Conservation (phyloP, 2,888 invertebrate species). For the Chrysotoxum bicinctum region DNA sequence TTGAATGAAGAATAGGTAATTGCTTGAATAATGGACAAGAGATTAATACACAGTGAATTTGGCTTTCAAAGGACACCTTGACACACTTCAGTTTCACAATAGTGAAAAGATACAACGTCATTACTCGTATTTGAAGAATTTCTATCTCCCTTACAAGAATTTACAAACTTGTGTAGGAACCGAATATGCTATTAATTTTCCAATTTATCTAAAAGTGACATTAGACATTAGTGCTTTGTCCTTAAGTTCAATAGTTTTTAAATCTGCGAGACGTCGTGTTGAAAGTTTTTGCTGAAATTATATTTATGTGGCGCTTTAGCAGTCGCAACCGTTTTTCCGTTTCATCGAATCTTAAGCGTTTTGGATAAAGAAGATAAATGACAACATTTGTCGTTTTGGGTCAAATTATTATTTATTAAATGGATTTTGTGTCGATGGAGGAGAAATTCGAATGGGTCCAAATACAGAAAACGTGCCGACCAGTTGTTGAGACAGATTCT, state of each 20-base stretch:
- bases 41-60: constrained; percentile 17
- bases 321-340: too few species aligned
- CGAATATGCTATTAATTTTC: background rate
- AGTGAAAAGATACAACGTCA: background rate
- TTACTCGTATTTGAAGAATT: background rate
- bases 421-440: too few species aligned
- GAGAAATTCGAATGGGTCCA: too few species aligned
- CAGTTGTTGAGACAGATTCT: too few species aligned
- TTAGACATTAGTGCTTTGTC: background rate
- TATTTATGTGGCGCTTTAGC: too few species aligned
- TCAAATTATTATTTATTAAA: too few species aligned
- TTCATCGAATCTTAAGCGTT: too few species aligned
- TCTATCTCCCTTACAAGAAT: background rate
- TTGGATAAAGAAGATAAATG: too few species aligned
- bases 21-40: constrained; percentile 42
- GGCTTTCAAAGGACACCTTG: background rate
- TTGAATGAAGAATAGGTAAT: background rate
- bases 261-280: background rate
- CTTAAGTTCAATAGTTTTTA: background rate
- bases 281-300: too few species aligned
- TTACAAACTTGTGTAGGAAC: background rate
- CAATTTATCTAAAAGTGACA: background rate
- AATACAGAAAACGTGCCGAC: too few species aligned
- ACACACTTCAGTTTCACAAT: background rate
- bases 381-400: too few species aligned